Conservation (phyloP, 2,888 invertebrate genomes). For the Nephrocerus scutellatus region DNA sequence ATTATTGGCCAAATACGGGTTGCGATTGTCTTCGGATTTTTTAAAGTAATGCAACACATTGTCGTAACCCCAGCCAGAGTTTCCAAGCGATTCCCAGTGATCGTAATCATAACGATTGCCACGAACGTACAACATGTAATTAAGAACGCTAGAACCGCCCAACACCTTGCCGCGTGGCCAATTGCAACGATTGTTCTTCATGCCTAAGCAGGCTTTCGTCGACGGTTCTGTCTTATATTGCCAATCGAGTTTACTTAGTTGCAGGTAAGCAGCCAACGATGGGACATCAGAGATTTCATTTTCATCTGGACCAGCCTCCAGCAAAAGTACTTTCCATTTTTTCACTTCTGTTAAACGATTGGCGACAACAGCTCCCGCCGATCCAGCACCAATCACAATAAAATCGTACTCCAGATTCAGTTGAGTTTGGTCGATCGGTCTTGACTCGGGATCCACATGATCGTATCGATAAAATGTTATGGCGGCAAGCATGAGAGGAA, state of each 20-base stretch:
- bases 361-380: slow-evolving; percentile 84
- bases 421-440: slow-evolving; percentile 61
- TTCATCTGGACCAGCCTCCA: slow-evolving; percentile 83
- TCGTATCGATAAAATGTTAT: slow-evolving; percentile 75
- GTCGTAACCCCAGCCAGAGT: slow-evolving; percentile 82
- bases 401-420: slow-evolving; percentile 74
- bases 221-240: slow-evolving; percentile 83
- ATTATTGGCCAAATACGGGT: slow-evolving; percentile 64
- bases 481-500: slow-evolving; percentile 75
- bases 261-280: slow-evolving; percentile 77
- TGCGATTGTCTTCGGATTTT: slow-evolving; percentile 82
- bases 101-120: slow-evolving; percentile 82
- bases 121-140: slow-evolving; percentile 86
- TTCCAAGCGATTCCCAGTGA: slow-evolving; percentile 79
- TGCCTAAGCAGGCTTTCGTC: slow-evolving; percentile 70
- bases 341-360: slow-evolving; percentile 70
- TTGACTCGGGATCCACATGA: slow-evolving; percentile 72
- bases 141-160: slow-evolving; percentile 80
- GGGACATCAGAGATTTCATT: slow-evolving; percentile 85
- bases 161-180: slow-evolving; percentile 87
- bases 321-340: slow-evolving; percentile 67
- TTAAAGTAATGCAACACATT: slow-evolving; percentile 81
- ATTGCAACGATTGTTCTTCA: slow-evolving; percentile 74
- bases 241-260: slow-evolving; percentile 81
- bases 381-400: slow-evolving; percentile 77